Evolutionary conservation across 2,113 vertebrate species (phyloP).

Genomic region (Carollia perspicillata): DNA sequence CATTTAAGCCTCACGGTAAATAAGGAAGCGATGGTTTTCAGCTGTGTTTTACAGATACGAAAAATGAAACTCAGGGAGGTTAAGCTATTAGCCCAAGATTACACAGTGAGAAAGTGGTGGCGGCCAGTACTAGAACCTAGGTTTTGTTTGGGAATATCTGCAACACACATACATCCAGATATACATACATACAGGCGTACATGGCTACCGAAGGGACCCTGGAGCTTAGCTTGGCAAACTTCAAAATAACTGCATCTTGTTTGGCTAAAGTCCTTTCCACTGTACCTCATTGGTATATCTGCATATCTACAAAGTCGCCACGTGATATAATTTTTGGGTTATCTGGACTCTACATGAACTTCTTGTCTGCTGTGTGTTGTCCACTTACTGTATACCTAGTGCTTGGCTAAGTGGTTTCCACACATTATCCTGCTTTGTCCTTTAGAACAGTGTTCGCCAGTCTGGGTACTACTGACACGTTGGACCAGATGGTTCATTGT

Average conservation of each 20-base stretch:
- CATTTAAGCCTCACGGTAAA: neutral
- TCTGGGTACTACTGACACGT: neutral
- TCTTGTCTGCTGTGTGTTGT: neutral
- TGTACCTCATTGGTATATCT: neutral
- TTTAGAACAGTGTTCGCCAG: neutral
- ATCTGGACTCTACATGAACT: neutral
- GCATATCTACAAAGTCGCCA: neutral
- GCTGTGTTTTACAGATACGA: neutral
- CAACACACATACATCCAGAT: too few relatives aligned
- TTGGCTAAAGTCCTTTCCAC: neutral
- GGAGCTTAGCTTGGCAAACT: neutral
- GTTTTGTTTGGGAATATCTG: neutral
- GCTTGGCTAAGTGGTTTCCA: neutral
- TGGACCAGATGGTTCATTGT: neutral
- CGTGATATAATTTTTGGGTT: neutral
- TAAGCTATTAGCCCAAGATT: too few relatives aligned
- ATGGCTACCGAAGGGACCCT: neutral
- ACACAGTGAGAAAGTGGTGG: neutral
- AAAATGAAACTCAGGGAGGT: neutral
- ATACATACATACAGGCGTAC: fast-evolving
- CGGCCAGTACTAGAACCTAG: neutral
- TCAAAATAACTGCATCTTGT: neutral
- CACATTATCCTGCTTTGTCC: neutral
- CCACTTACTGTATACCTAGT: neutral
- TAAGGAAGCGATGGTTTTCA: neutral